Evolutionary conservation across 1,140 invertebrate species (phyloP).

Genomic region (Hypsibius dujardini): DNA sequence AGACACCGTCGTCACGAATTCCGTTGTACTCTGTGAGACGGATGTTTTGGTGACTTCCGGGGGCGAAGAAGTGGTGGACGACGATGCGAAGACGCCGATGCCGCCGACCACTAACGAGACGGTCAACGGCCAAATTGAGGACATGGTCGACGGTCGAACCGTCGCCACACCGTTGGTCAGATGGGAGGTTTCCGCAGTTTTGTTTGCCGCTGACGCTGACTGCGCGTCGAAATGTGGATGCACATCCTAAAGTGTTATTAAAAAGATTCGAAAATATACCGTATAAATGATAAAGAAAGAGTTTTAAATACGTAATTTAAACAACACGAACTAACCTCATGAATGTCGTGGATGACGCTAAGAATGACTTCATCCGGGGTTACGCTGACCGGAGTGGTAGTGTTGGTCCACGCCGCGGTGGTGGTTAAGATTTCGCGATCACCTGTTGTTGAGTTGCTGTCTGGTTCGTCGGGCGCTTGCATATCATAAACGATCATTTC

Average conservation of each 20-base stretch:
- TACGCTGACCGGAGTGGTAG: too few species aligned
- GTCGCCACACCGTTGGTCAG: background rate
- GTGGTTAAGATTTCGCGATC: background rate
- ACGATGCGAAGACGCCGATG: background rate
- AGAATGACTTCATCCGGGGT: background rate
- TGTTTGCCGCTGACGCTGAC: background rate
- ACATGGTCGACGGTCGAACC: background rate
- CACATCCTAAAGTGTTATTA: too few species aligned
- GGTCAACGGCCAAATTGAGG: constrained; percentile 4
- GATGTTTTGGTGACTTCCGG: background rate
- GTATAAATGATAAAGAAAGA: too few species aligned
- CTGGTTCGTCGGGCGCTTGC: background rate
- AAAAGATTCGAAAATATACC: too few species aligned
- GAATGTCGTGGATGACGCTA: background rate
- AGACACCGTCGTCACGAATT: background rate
- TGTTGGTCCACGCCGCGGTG: background rate
- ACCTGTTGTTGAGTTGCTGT: background rate
- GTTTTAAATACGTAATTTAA: too few species aligned
- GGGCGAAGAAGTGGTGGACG: background rate
- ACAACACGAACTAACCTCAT: too few species aligned
- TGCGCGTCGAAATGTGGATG: background rate
- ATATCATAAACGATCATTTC: constrained; percentile 3
- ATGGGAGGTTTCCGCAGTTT: background rate
- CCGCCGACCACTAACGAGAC: background rate
- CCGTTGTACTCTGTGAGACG: background rate